Conservation (phyloP, 2,888 invertebrate genomes). For the Oligia strigilis region DNA sequence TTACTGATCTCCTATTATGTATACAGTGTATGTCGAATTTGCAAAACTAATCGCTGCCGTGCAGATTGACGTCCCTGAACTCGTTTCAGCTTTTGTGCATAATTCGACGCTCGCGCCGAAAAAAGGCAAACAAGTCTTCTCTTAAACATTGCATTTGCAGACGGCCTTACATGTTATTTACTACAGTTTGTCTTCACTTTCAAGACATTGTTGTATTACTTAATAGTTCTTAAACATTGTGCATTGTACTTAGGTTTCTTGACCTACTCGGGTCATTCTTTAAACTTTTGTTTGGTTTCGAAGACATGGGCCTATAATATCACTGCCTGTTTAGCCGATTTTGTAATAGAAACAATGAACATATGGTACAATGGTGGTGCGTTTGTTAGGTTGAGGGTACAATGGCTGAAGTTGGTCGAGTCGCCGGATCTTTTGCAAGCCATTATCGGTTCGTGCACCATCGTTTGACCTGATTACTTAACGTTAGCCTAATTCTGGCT, state of each 20-base stretch:
- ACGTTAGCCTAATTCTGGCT: constrained; percentile 56
- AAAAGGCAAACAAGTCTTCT: constrained; percentile 71
- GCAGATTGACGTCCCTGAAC: constrained; percentile 71
- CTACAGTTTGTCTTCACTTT: constrained; percentile 64
- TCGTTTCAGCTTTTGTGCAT: constrained; percentile 71
- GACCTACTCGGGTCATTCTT: constrained; percentile 55
- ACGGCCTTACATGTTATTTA: constrained; percentile 67
- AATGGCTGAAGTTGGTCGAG: constrained; percentile 72
- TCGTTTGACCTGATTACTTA: constrained; percentile 73
- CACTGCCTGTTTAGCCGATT: constrained; percentile 45
- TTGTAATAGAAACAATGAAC: constrained; percentile 67
- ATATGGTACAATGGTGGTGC: constrained; percentile 62
- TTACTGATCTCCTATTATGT: constrained; percentile 62
- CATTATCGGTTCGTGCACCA: constrained; percentile 67
- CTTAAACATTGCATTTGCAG: constrained; percentile 77
- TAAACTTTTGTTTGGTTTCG: constrained; percentile 34
- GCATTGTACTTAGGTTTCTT: constrained; percentile 41
- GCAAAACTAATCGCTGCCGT: constrained; percentile 62
- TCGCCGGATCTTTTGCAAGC: constrained; percentile 86
- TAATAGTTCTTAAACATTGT: constrained; percentile 53
- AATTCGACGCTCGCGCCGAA: constrained; percentile 70
- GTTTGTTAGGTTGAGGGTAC: constrained; percentile 70
- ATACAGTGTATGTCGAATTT: constrained; percentile 67
- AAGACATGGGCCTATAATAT: constrained; percentile 35
- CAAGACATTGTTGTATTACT: constrained; percentile 64